phyloP scores from a whole-genome alignment of 2,113 vertebrate species.

The Sardina pilchardus region DNA sequence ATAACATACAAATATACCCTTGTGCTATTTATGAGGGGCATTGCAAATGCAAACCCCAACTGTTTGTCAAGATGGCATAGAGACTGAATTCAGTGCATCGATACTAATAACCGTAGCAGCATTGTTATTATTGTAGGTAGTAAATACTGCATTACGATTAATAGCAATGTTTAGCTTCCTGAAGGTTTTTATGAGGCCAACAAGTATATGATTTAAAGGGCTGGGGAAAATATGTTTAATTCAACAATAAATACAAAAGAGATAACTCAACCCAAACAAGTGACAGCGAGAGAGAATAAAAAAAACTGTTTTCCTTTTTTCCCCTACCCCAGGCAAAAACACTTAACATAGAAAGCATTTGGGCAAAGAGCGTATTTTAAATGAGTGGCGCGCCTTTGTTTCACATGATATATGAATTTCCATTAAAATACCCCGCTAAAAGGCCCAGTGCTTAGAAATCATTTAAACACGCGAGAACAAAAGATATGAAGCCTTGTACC shows the following conservation, averaged over 20 bases:
- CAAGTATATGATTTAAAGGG: not conserved
- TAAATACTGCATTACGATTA: not conserved
- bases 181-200: not conserved
- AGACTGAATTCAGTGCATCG: not conserved
- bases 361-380: conserved; percentile 60
- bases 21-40: not conserved
- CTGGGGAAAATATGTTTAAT: conserved; percentile 2
- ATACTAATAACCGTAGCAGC: not conserved
- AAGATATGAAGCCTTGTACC: conserved; percentile 28
- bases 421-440: conserved; percentile 46
- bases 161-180: not conserved
- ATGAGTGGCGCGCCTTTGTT: conserved; percentile 70
- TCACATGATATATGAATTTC: conserved; percentile 53
- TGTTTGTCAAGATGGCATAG: not conserved
- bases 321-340: conserved; percentile 28
- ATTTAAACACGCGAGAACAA: conserved; percentile 46
- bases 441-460: conserved; percentile 46
- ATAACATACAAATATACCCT: no score
- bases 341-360: conserved; percentile 39
- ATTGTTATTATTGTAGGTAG: not conserved
- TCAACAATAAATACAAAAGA: not conserved
- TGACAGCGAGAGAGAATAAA: conserved; percentile 11
- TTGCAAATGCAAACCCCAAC: not conserved
- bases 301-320: conserved; percentile 38
- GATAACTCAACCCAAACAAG: conserved; percentile 22